A percentile compares a stretch with the other conserved stretches of the same genome.
These are phyloP conservation scores for Ginglymostoma cirratum DNA, from an alignment of 2,113 vertebrate genomes.

Conservation along the genomic window DNA sequence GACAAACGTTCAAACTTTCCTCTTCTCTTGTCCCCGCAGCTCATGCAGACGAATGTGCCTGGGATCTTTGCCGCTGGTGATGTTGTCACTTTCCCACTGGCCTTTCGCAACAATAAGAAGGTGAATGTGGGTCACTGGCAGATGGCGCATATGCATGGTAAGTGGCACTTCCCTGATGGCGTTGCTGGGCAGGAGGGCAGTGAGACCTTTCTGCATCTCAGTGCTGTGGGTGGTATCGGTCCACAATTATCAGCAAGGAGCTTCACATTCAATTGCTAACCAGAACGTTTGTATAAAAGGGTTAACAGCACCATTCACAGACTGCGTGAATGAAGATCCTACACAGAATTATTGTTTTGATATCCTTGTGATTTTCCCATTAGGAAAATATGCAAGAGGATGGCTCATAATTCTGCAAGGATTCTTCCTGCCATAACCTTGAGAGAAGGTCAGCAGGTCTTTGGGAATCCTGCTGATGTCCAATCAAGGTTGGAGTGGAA, in stretches of 20 bases:
- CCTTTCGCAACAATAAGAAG: slow-evolving; percentile 83
- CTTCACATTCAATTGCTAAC: not conserved
- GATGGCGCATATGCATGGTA: slow-evolving; percentile 94
- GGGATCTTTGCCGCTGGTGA: slow-evolving; percentile 89
- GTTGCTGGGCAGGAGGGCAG: not conserved
- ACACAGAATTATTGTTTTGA: not conserved
- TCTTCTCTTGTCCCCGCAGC: slow-evolving; percentile 52
- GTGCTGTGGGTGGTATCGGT: not conserved
- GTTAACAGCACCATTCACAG: not conserved
- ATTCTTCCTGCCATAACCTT: not conserved
- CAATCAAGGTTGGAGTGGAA: not conserved
- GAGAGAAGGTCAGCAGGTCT: not conserved
- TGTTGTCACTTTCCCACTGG: slow-evolving; percentile 76
- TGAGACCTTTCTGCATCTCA: not conserved
- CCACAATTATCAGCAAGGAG: not conserved
- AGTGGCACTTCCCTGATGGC: not conserved
- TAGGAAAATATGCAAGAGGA: not conserved
- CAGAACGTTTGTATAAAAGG: not conserved
- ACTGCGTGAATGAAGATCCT: not conserved
- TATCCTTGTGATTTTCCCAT: not conserved
- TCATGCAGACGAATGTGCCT: slow-evolving; percentile 85
- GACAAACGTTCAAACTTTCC: too few species aligned
- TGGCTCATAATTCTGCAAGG: not conserved
- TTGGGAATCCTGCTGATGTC: not conserved
- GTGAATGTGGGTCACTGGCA: slow-evolving; percentile 97